A percentile compares a stretch with the other conserved stretches of the same genome.
Evolutionary conservation across 2,113 vertebrate genomes (phyloP).

Genomic region (Oryzias curvinotus): DNA sequence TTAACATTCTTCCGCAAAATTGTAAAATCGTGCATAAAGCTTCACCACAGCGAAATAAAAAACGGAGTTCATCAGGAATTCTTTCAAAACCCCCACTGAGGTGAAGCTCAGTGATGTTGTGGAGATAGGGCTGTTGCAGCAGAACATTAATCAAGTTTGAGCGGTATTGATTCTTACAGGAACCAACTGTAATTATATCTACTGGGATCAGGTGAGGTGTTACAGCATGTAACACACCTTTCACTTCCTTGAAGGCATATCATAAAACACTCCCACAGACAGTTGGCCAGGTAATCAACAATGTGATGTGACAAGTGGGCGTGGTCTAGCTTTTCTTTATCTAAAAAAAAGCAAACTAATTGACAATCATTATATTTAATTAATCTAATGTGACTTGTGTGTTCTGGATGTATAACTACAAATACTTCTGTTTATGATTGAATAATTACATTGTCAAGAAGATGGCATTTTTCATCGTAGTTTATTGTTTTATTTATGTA

Average conservation of each 20-base stretch:
- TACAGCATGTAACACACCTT: constrained; percentile 26
- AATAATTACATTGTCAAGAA: too few species aligned
- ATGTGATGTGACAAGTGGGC: constrained; percentile 17
- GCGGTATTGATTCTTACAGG: constrained; percentile 30
- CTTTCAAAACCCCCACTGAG: background rate
- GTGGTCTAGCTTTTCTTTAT: too few species aligned
- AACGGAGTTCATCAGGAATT: constrained; percentile 1
- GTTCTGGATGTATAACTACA: too few species aligned
- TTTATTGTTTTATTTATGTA: too few species aligned
- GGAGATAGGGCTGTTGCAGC: background rate
- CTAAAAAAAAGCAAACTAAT: too few species aligned
- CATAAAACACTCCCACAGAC: constrained; percentile 27
- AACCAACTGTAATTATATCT: constrained; percentile 32
- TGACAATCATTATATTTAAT: too few species aligned
- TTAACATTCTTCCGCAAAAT: constrained; percentile 24
- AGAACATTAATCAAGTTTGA: constrained; percentile 17
- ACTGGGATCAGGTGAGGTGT: constrained; percentile 36
- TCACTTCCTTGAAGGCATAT: constrained; percentile 20
- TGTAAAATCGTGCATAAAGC: constrained; percentile 5
- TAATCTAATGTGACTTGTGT: too few species aligned
- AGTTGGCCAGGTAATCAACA: constrained; percentile 29
- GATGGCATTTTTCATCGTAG: too few species aligned
- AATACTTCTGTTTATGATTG: too few species aligned
- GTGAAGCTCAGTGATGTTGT: constrained; percentile 1
- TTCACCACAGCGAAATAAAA: constrained; percentile 36